Evolutionary conservation across 1,140 invertebrate genomes (phyloP).

Genomic region (Drosophila hydei): DNA sequence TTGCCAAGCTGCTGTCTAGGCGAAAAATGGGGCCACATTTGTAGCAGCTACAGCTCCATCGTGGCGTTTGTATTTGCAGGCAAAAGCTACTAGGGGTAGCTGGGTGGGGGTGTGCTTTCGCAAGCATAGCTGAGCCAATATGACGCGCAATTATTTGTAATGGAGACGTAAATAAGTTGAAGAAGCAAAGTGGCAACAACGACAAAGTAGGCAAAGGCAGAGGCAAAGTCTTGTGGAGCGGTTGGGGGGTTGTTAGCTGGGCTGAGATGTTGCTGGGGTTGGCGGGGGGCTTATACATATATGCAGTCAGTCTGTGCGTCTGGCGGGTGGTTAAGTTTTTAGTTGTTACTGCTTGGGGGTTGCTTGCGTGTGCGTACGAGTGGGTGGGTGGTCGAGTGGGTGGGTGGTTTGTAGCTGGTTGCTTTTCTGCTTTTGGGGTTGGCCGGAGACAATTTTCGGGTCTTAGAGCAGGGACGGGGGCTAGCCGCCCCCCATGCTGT

Average conservation of each 20-base stretch:
- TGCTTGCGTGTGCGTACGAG: conserved; percentile 49
- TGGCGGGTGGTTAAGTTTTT: conserved; percentile 64
- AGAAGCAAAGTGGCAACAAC: conserved; percentile 76
- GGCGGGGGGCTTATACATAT: conserved; percentile 1
- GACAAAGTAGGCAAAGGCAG: conserved; percentile 60
- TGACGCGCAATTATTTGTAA: conserved; percentile 84
- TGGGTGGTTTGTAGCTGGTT: conserved; percentile 45
- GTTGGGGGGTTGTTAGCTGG: not conserved
- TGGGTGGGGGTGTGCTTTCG: conserved; percentile 13
- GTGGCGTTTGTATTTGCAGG: conserved; percentile 43
- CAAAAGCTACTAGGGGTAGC: not conserved
- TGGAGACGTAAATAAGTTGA: conserved; percentile 83
- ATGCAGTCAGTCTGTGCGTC: conserved; percentile 9
- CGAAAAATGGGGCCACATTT: conserved; percentile 63
- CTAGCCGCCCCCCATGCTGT: conserved; percentile 52
- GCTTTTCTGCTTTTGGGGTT: conserved; percentile 27
- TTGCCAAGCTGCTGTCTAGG: conserved; percentile 61
- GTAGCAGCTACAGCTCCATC: conserved; percentile 1
- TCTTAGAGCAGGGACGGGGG: not conserved
- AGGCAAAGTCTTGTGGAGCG: conserved; percentile 14
- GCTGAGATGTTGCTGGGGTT: not conserved
- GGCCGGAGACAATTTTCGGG: conserved; percentile 23
- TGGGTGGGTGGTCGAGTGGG: conserved; percentile 39
- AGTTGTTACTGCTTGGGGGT: conserved; percentile 71
- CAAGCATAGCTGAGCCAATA: conserved; percentile 78